phyloP scores from a whole-genome alignment of 2,113 vertebrate genomes.

The Carassius auratus region DNA sequence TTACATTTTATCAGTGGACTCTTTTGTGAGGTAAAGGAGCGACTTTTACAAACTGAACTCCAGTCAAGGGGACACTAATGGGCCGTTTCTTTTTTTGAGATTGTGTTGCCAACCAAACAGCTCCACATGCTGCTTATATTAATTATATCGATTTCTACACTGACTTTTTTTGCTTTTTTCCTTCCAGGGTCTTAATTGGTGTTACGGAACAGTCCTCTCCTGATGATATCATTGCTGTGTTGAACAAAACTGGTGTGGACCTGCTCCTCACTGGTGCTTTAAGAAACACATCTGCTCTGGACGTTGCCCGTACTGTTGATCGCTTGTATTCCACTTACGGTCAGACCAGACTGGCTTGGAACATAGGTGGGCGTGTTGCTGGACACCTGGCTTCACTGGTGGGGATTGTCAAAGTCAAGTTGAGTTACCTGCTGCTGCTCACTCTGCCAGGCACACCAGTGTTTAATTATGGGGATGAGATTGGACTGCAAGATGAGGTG shows the following conservation, averaged over 20 bases:
- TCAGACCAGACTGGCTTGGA: constrained; percentile 71
- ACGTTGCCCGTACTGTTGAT: constrained; percentile 54
- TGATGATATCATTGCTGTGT: constrained; percentile 58
- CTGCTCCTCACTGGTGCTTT: constrained; percentile 72
- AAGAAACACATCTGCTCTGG: not conserved
- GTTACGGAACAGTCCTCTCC: constrained; percentile 52
- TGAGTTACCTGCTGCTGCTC: constrained; percentile 81
- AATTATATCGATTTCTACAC: not conserved
- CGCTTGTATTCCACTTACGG: constrained; percentile 57
- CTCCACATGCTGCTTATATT: constrained; percentile 20
- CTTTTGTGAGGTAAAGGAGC: not conserved
- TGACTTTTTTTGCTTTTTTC: not conserved
- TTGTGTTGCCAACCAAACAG: not conserved
- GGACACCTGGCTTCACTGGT: constrained; percentile 74
- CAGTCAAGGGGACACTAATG: not conserved
- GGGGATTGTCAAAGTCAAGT: constrained; percentile 55
- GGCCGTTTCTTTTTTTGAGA: not conserved
- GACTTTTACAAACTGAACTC: not conserved
- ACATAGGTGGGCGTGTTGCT: constrained; percentile 59
- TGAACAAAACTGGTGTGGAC: constrained; percentile 70
- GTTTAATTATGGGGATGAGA: constrained; percentile 84
- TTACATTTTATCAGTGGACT: not conserved
- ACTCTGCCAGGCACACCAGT: constrained; percentile 84
- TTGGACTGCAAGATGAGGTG: constrained; percentile 75
- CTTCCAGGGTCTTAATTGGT: constrained; percentile 72